phyloP scores from a whole-genome alignment of 2,888 invertebrate genomes.

The Hipparchia sbordonii region DNA sequence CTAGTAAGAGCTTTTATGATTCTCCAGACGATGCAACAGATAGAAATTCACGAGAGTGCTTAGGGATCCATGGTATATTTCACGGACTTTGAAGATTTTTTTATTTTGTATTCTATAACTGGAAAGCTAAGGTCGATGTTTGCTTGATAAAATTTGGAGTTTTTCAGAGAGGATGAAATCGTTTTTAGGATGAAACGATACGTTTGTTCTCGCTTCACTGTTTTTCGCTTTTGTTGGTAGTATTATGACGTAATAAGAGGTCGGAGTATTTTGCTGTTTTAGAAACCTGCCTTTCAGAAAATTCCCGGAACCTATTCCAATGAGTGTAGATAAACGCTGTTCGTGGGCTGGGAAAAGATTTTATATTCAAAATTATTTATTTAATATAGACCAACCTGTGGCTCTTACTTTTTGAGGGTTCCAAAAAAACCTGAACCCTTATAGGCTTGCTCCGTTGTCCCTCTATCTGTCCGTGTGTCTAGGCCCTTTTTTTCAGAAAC shows the following conservation, averaged over 20 bases:
- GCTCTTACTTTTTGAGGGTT: too few relatives aligned
- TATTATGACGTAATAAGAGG: conserved; percentile 15
- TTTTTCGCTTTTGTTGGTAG: conserved; percentile 30
- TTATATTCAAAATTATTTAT: not conserved
- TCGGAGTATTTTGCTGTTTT: conserved; percentile 1
- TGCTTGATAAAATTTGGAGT: conserved; percentile 1
- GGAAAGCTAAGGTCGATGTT: not conserved
- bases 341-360: not conserved
- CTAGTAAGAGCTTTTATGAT: conserved; percentile 21
- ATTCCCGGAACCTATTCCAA: not conserved
- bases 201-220: conserved; percentile 27
- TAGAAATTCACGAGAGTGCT: conserved; percentile 34
- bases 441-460: too few relatives aligned
- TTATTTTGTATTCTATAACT: not conserved
- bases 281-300: not conserved
- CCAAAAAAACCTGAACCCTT: too few relatives aligned
- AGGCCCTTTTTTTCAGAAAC: too few relatives aligned
- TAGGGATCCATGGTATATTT: conserved; percentile 22
- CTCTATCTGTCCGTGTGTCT: too few relatives aligned
- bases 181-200: conserved; percentile 26
- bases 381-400: too few relatives aligned
- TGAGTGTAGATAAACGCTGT: not conserved
- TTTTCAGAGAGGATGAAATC: conserved; percentile 28
- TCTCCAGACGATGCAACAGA: conserved; percentile 36
- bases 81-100: not conserved